Percentiles rank a stretch among this genome's conserved stretches.
These are phyloP conservation scores for Saturnia japonica DNA, from an alignment of 2,888 invertebrate genomes.

Conservation along the genomic window DNA sequence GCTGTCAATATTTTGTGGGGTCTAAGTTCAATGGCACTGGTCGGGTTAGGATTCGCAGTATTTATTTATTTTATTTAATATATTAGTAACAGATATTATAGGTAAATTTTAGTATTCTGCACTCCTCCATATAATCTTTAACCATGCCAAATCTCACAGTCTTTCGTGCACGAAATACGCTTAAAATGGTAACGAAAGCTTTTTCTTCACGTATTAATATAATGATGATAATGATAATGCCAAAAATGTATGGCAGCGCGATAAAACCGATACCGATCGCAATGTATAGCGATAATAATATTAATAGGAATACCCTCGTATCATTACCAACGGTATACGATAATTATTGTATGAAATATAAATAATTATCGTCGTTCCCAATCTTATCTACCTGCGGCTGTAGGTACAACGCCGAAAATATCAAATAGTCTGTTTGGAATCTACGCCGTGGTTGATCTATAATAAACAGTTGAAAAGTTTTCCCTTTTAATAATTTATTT, in stretches of 20 bases:
- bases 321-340: slow-evolving; percentile 25
- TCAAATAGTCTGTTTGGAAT: slow-evolving; percentile 32
- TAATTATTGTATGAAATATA: slow-evolving; percentile 39
- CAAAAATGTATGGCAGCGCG: background rate
- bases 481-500: background rate
- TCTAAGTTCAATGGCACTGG: too few relatives aligned
- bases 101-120: too few relatives aligned
- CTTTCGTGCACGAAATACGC: too few relatives aligned
- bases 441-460: slow-evolving; percentile 14
- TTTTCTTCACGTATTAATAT: too few relatives aligned
- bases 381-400: slow-evolving; percentile 47
- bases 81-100: too few relatives aligned
- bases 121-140: too few relatives aligned
- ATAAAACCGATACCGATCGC: slow-evolving; percentile 11
- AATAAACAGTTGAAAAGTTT: background rate
- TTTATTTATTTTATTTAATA: too few relatives aligned
- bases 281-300: slow-evolving; percentile 19
- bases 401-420: slow-evolving; percentile 40
- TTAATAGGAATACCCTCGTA: slow-evolving; percentile 20
- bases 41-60: too few relatives aligned
- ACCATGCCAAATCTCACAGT: too few relatives aligned
- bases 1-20: too few relatives aligned
- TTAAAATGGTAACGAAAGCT: too few relatives aligned
- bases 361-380: slow-evolving; percentile 43
- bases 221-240: too few relatives aligned